phyloP scores from a whole-genome alignment of 2,113 vertebrate genomes.

The Ifrita kowaldi region DNA sequence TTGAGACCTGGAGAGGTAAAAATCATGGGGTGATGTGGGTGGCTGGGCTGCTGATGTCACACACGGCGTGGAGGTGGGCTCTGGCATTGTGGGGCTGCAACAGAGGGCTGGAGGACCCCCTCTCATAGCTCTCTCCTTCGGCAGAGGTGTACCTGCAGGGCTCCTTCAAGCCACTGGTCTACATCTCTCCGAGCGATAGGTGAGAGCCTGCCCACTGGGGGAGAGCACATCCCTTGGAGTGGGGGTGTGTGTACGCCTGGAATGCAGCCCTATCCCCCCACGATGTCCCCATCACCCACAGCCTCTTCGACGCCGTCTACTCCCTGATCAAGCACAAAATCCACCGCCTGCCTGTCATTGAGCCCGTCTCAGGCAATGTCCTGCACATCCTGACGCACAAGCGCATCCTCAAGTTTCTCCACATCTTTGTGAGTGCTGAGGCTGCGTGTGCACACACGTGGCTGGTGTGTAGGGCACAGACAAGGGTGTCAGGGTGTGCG shows the following conservation, averaged over 20 bases:
- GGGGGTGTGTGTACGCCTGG: not conserved
- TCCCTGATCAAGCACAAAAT: constrained; percentile 91
- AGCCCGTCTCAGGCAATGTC: constrained; percentile 87
- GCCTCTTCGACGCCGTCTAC: constrained; percentile 92
- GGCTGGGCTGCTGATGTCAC: not conserved
- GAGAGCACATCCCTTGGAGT: not conserved
- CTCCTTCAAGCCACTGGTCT: constrained; percentile 83
- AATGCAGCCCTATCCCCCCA: not conserved
- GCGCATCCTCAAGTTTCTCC: constrained; percentile 93
- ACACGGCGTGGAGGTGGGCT: not conserved
- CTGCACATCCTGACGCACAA: constrained; percentile 96
- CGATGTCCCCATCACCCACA: not conserved
- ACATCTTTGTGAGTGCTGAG: constrained; percentile 81
- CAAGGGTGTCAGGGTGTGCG: not conserved
- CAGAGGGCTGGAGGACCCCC: not conserved
- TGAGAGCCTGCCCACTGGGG: not conserved
- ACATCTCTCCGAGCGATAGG: constrained; percentile 88
- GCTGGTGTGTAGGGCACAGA: not conserved
- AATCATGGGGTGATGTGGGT: accelerated
- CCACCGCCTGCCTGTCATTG: constrained; percentile 92
- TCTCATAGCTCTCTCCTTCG: not conserved
- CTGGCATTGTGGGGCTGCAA: not conserved
- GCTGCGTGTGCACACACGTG: accelerated
- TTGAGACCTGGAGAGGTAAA: constrained; percentile 97
- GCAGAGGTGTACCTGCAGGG: constrained; percentile 89